A percentile compares a stretch with the other conserved stretches of the same genome.
Evolutionary conservation across 1,140 invertebrate genomes (phyloP).

Genomic region (Macrostomum lignano): DNA sequence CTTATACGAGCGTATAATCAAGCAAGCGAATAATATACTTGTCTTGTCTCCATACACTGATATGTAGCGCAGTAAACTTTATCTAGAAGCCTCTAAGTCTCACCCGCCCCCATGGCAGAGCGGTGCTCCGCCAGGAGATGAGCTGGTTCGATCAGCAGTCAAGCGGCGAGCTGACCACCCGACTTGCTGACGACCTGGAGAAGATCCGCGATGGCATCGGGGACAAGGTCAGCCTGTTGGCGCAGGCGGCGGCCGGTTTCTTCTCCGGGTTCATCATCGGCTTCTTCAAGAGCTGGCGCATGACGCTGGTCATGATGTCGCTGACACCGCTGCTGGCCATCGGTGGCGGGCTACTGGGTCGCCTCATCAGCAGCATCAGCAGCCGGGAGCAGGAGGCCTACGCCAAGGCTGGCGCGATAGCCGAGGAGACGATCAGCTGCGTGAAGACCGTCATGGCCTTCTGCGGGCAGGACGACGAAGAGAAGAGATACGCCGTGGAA

Average conservation of each 20-base stretch:
- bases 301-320: not conserved
- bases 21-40: too few relatives aligned
- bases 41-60: too few relatives aligned
- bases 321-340: constrained; percentile 3
- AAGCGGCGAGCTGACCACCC: constrained; percentile 53
- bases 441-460: constrained; percentile 52
- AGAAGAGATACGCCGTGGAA: constrained; percentile 35
- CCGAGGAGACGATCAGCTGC: constrained; percentile 45
- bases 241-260: constrained; percentile 25
- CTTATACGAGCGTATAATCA: too few relatives aligned
- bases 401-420: constrained; percentile 43
- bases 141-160: constrained; percentile 62
- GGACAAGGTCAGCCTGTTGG: constrained; percentile 50
- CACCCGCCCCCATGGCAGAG: too few relatives aligned
- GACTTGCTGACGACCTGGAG: constrained; percentile 56
- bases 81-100: too few relatives aligned
- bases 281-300: not conserved
- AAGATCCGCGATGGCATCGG: constrained; percentile 63
- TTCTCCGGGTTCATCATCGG: constrained; percentile 16
- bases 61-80: too few relatives aligned
- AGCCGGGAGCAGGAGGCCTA: constrained; percentile 46
- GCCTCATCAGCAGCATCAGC: constrained; percentile 21
- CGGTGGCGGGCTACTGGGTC: constrained; percentile 7
- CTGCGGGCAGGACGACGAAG: constrained; percentile 43
- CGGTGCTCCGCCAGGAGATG: constrained; percentile 56